Base-by-base conservation (phyloP, 2,888 invertebrate species). In the Zeuzera pyrina region DNA sequence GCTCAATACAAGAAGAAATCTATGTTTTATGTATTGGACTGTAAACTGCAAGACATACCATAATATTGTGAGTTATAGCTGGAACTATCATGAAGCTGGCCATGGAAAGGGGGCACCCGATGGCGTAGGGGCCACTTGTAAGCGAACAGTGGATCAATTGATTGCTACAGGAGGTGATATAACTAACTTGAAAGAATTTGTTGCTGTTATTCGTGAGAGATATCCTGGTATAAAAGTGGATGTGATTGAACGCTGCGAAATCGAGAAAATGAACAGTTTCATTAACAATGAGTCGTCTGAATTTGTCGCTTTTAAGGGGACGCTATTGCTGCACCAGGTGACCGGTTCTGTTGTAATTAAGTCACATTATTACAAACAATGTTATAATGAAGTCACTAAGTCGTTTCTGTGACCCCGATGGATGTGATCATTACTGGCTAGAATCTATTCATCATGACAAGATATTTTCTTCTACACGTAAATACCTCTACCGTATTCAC, bases 91-190 rank as follows among this genome's bases (percentile, higher is more conserved):
- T 34, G 51, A 53, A 35, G 39, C 48, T 28, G 57, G 60, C 3
- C 55, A 56, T 35, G 57, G 60, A 2, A 58, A 60, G 33, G 58
- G 56, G 12, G 54, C 57, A 27, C 52, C 58, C 3, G 55, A 59
- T 49, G 57, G 57, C 32, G 39, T 61, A 26, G 57, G 59, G 8
- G 61, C 49, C 12, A 45, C 44, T 3, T 56, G 56, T 35, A 63
- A 66, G 34, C 31, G 57, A 47, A 58, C 52, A 7, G 58, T 59
- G 25, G 53, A 63, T 35, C 28, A 42, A 38, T 35, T 57, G 2
- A 44, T 63, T 16, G 54, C 56, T 35, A 29, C 31, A 30, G 52
- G 52, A 46, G 44, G 41, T 28, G 57, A 61, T 39, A 44, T 61
- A 15, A 45, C 48, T 21, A 41, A 50, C 23, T 35, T 51, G 13